Percentiles rank a stretch among this genome's conserved stretches.
Conservation (phyloP, 2,797 vertebrate species). For the Ficedula albicollis region DNA sequence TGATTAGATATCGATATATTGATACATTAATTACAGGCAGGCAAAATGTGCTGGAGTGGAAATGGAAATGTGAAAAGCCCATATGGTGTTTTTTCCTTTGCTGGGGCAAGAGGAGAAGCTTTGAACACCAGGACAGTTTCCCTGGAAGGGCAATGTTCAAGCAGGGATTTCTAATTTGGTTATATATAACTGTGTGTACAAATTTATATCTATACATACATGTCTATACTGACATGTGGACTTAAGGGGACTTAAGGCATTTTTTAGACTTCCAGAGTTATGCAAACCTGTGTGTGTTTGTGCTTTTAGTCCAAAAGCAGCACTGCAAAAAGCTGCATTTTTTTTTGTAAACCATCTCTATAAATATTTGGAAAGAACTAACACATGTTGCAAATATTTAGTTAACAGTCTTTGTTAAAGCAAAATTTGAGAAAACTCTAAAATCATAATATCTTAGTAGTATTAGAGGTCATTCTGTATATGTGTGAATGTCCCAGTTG, state of each 20-base stretch:
- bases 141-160: neutral
- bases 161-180: neutral
- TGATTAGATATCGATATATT: neutral
- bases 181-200: neutral
- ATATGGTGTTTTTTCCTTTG: neutral
- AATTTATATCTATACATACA: too few species aligned
- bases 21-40: neutral
- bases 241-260: neutral
- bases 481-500: neutral
- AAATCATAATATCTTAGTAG: neutral
- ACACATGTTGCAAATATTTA: slow-evolving; percentile 19
- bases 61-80: neutral
- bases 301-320: neutral
- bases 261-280: neutral
- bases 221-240: neutral
- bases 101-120: neutral
- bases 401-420: neutral
- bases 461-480: neutral
- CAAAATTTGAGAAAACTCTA: neutral
- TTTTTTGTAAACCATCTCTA: neutral
- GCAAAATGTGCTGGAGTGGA: neutral
- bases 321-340: neutral
- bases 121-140: neutral
- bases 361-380: slow-evolving; percentile 25
- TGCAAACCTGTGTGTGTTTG: neutral